Percentiles rank a stretch among this genome's conserved stretches.
These are phyloP conservation scores for Equus quagga DNA, from an alignment of 2,113 vertebrate species.

Conservation along the genomic window DNA sequence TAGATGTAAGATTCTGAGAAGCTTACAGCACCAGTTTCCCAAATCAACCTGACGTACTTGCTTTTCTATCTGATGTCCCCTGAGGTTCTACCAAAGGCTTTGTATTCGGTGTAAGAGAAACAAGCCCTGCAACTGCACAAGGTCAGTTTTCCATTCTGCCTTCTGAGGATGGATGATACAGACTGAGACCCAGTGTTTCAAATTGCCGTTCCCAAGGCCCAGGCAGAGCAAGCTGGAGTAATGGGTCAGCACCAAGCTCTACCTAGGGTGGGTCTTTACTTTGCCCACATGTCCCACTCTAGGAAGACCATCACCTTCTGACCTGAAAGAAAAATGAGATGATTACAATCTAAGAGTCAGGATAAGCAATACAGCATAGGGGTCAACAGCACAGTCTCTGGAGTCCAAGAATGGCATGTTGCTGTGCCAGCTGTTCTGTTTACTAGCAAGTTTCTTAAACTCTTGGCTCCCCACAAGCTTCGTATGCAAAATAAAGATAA, in stretches of 20 bases:
- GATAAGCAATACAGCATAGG: neutral
- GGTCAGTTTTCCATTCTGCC: conserved; percentile 53
- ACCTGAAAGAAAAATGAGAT: neutral
- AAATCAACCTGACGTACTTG: conserved; percentile 58
- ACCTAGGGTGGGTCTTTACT: neutral
- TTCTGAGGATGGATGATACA: neutral
- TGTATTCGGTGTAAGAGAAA: conserved; percentile 50
- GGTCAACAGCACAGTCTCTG: neutral
- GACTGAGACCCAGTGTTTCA: neutral
- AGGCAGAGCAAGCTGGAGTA: neutral
- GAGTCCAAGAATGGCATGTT: neutral
- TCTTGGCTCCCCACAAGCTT: neutral
- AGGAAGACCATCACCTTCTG: neutral
- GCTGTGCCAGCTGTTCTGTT: neutral
- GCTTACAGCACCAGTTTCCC: conserved; percentile 73
- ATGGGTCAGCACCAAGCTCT: neutral
- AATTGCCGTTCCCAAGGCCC: neutral
- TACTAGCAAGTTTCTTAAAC: neutral
- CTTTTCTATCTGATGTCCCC: conserved; percentile 65
- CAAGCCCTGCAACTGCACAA: neutral
- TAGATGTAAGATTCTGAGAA: conserved; percentile 60
- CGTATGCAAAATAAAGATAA: neutral
- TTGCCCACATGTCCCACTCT: neutral
- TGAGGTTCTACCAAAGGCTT: conserved; percentile 67
- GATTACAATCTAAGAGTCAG: neutral